phyloP scores from a whole-genome alignment of 1,140 invertebrate genomes.

The Drosophila ficusphila region DNA sequence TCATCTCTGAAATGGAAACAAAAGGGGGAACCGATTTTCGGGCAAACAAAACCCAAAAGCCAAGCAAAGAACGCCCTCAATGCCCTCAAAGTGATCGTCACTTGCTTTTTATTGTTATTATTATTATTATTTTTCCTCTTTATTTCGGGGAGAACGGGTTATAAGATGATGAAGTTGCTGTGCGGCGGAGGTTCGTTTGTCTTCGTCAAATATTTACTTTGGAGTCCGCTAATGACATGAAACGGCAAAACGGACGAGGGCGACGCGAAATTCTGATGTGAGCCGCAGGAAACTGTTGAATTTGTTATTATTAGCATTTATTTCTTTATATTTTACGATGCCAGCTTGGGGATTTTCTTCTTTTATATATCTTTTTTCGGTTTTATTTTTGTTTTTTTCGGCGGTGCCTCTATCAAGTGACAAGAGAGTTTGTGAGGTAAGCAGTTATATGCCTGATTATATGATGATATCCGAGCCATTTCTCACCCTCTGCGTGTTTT shows the following conservation, averaged over 20 bases:
- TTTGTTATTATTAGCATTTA: conserved; percentile 62
- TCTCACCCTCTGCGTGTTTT: conserved; percentile 32
- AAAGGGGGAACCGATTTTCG: conserved; percentile 18
- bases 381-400: conserved; percentile 8
- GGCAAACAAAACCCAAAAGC: conserved; percentile 1
- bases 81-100: conserved; percentile 48
- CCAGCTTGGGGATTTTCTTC: conserved; percentile 38
- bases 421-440: conserved; percentile 48
- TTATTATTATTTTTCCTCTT: conserved; percentile 37
- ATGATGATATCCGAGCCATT: conserved; percentile 43
- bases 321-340: conserved; percentile 24
- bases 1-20: conserved; percentile 47
- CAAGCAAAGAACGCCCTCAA: conserved; percentile 32
- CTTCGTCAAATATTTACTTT: conserved; percentile 61
- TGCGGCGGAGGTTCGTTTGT: conserved; percentile 43
- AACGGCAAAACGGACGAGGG: conserved; percentile 19
- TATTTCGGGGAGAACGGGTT: conserved; percentile 38
- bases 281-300: conserved; percentile 55
- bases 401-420: conserved; percentile 43
- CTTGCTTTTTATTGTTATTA: conserved; percentile 48
- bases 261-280: conserved; percentile 13
- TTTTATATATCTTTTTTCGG: too few species aligned
- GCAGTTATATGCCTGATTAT: conserved; percentile 54
- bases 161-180: conserved; percentile 30
- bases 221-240: conserved; percentile 58